A percentile compares a stretch with the other conserved stretches of the same genome.
These are phyloP conservation scores for Peromyscus melanophrys DNA, from an alignment of 2,797 vertebrate species.

Conservation along the genomic window DNA sequence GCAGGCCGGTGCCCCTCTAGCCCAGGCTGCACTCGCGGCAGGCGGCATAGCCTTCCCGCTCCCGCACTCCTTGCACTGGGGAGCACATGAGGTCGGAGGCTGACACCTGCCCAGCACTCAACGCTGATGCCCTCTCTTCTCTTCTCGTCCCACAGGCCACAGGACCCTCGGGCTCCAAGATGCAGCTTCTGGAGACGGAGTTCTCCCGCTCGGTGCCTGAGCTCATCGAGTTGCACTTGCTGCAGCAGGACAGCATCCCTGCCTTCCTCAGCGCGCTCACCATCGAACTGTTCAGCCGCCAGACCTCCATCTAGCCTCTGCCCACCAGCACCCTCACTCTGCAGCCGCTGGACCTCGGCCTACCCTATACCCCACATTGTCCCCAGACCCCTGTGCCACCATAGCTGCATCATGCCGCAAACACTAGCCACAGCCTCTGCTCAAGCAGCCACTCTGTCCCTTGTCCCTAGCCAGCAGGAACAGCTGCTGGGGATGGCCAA, in stretches of 20 bases:
- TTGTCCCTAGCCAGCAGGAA: background rate
- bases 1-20: background rate
- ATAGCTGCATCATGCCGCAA: background rate
- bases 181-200: slow-evolving; percentile 94
- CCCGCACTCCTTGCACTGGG: too few species aligned
- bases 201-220: slow-evolving; percentile 94
- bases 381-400: background rate
- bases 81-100: background rate
- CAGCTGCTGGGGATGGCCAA: background rate
- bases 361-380: background rate
- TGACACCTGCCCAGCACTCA: accelerated
- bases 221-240: slow-evolving; percentile 95
- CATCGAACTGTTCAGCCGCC: slow-evolving; percentile 96
- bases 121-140: background rate
- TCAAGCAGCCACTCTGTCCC: background rate
- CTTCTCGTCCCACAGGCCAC: slow-evolving; percentile 83
- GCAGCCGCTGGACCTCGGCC: background rate
- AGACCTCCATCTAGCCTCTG: slow-evolving; percentile 87
- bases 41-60: background rate
- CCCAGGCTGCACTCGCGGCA: accelerated
- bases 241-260: slow-evolving; percentile 97
- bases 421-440: background rate
- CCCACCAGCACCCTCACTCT: background rate
- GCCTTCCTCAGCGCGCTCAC: slow-evolving; percentile 93
- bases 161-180: slow-evolving; percentile 87